Base-by-base conservation (phyloP, 2,113 vertebrate genomes). In the Trogon melanurus region DNA sequence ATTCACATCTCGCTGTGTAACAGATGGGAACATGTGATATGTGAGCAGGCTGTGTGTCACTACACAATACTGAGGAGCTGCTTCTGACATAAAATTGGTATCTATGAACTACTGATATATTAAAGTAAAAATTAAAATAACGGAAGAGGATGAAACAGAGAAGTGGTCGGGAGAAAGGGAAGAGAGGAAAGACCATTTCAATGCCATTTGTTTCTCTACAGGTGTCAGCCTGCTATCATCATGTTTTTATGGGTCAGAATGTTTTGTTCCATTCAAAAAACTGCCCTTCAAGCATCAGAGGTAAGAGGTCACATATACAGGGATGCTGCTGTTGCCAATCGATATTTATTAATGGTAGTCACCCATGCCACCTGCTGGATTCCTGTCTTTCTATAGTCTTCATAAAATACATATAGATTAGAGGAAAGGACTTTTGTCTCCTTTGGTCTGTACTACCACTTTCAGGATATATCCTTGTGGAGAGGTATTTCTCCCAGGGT, bases 331-430 rank as follows among this genome's bases (percentile, higher is more conserved):
- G 93, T 98, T 72, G 98, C 97, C 85, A 98, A 97, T 75, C 75
- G 8, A 20, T 56, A 6, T 12, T 99, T 99, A 97, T 98, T 98
- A 95, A 98, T 98, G 17, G 98, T 98, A 97, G 98, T 99, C 98
- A 99, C 98, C 97, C 98, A 99, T 80, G 98, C 98, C 98, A 99
- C 98, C 98, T 99, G 98, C 98, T 99, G 99, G 98, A 98, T 99
- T 88, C 95, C 94, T 41, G 98, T 98, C 92, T 99, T 41, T 41
- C 41, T 41, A 41, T 70, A 83, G n/a, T 56, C 26, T 85, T 85
- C 21, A 17, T 41, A 38, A 5, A 23, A 81, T 19, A 38, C 11
- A 50, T 10, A 65, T 4, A 53, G 6, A 54, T 66, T 21, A 85
- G 66, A 11, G 56, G 27, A 66, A 75, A 79, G 36, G 12, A 76